phyloP scores from a whole-genome alignment of 2,888 invertebrate species.

The Hirtodrosophila histrioides region DNA sequence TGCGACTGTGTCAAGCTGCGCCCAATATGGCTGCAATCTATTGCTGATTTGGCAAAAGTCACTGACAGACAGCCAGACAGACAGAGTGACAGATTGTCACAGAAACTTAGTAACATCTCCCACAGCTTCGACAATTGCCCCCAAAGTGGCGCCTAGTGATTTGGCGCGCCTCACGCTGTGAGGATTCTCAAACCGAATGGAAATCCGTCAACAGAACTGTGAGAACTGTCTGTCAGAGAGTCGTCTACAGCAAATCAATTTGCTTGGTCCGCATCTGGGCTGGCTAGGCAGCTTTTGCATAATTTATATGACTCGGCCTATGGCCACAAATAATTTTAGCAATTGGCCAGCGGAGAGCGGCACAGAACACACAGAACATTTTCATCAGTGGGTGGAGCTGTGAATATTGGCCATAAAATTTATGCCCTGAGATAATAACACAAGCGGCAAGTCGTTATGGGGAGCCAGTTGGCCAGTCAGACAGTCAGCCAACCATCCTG shows the following conservation, averaged over 20 bases:
- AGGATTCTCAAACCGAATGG: conserved; percentile 3
- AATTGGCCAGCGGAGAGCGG: conserved; percentile 53
- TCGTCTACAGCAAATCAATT: conserved; percentile 50
- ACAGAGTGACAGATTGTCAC: conserved; percentile 13
- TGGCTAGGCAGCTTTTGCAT: conserved; percentile 35
- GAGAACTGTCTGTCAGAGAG: conserved; percentile 33
- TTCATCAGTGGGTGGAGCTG: conserved; percentile 82
- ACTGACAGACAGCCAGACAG: neutral
- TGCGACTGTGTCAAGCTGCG: conserved; percentile 35
- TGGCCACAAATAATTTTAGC: conserved; percentile 72
- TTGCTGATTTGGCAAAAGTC: conserved; percentile 64
- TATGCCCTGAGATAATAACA: conserved; percentile 79
- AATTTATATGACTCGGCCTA: conserved; percentile 57
- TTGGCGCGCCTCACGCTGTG: conserved; percentile 10
- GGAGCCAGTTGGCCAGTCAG: conserved; percentile 31
- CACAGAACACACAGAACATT: conserved; percentile 61
- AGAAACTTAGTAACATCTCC: conserved; percentile 26
- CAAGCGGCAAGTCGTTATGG: conserved; percentile 78
- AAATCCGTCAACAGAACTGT: conserved; percentile 52
- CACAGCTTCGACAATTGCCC: conserved; percentile 37
- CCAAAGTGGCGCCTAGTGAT: conserved; percentile 49
- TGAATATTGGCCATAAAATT: conserved; percentile 80
- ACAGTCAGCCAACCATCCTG: conserved; percentile 7
- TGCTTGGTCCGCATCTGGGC: conserved; percentile 24
- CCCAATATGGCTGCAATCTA: conserved; percentile 51